Conservation (phyloP, 2,113 vertebrate genomes). For the Chloropsis cyanopogon region DNA sequence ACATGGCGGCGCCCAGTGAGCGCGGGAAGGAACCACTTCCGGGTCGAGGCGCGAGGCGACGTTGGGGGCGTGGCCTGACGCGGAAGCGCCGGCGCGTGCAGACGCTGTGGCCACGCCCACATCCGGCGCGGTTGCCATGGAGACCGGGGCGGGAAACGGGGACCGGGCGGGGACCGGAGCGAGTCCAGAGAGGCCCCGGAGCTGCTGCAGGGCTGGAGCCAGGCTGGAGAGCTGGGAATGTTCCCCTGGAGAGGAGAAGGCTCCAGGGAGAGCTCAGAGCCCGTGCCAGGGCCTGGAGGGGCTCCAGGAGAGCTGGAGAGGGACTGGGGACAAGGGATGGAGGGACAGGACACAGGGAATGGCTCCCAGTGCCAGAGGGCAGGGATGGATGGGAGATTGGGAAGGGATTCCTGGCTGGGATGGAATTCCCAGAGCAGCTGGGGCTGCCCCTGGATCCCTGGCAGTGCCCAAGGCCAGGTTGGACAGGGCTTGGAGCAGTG, state of each 20-base stretch:
- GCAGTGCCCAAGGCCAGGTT: not conserved
- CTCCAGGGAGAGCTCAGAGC: not conserved
- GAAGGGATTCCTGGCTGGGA: not conserved
- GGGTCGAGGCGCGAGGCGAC: accelerated
- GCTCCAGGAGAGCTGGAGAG: not conserved
- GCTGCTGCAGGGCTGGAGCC: not conserved
- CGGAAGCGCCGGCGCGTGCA: accelerated
- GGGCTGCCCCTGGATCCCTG: not conserved
- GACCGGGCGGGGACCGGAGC: not conserved
- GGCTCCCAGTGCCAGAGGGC: not conserved
- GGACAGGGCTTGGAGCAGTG: not conserved
- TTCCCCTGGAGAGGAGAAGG: not conserved
- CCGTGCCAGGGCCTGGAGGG: not conserved
- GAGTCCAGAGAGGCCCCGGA: not conserved
- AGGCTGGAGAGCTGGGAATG: not conserved
- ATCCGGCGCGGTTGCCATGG: not conserved
- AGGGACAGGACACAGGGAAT: not conserved
- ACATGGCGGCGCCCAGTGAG: not conserved
- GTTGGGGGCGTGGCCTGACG: accelerated
- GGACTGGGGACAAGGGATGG: not conserved
- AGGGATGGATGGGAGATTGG: not conserved
- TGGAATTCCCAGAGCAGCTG: not conserved
- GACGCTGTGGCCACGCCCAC: accelerated
- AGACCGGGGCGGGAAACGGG: not conserved
- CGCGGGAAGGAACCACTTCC: not conserved